Conservation (phyloP, 2,888 invertebrate genomes). For the Cryptus armator region DNA sequence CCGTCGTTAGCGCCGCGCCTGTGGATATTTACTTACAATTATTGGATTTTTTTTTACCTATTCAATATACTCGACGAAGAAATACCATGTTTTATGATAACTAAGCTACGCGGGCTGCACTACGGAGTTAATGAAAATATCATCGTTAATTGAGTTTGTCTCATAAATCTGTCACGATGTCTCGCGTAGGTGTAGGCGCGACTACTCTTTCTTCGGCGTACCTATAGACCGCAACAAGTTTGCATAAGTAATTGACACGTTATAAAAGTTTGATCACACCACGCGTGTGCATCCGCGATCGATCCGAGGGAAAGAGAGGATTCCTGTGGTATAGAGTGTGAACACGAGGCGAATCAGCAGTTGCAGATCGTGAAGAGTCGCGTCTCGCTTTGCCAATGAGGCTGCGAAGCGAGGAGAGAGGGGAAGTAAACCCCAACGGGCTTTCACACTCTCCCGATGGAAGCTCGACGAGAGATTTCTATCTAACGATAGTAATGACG, state of each 20-base stretch:
- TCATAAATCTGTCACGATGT: conserved; percentile 58
- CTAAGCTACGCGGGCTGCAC: conserved; percentile 23
- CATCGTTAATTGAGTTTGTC: conserved; percentile 69
- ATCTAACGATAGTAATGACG: conserved; percentile 83
- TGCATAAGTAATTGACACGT: conserved; percentile 69
- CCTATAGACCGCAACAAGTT: conserved; percentile 43
- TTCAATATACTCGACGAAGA: neutral
- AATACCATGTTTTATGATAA: conserved; percentile 54
- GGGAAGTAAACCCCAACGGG: neutral
- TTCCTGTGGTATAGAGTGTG: neutral
- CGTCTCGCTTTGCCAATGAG: conserved; percentile 64
- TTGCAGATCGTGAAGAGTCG: conserved; percentile 46
- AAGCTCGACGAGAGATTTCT: conserved; percentile 77
- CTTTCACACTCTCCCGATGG: conserved; percentile 43
- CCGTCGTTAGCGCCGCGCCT: conserved; percentile 17
- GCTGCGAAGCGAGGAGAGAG: conserved; percentile 37
- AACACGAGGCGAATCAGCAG: conserved; percentile 30
- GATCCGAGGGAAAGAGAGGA: conserved; percentile 36
- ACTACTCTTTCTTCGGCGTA: conserved; percentile 28
- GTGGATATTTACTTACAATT: conserved; percentile 17
- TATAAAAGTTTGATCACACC: conserved; percentile 67
- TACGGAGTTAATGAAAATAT: conserved; percentile 66
- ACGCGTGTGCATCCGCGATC: conserved; percentile 53
- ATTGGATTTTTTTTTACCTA: conserved; percentile 15
- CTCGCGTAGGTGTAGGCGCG: conserved; percentile 30